phyloP scores from a whole-genome alignment of 1,140 invertebrate species.

The Melipona quadrifasciata region DNA sequence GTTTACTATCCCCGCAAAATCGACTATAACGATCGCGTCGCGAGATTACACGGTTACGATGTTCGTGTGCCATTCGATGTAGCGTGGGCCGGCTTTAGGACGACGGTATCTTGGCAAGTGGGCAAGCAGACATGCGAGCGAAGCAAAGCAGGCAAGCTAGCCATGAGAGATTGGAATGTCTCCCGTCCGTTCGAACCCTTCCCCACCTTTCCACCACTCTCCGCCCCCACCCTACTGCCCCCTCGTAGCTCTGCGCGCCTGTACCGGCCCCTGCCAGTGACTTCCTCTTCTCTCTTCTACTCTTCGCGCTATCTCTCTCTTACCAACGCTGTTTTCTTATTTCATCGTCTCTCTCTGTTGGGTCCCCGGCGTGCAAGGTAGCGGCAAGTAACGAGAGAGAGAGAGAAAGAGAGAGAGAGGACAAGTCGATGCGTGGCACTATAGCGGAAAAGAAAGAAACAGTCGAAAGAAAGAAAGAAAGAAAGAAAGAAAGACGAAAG shows the following conservation, averaged over 20 bases:
- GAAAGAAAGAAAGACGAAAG: neutral
- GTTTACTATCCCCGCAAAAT: slow-evolving; percentile 16
- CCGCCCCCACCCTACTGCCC: slow-evolving; percentile 14
- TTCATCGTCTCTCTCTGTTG: neutral
- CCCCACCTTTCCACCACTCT: slow-evolving; percentile 37
- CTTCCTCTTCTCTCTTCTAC: slow-evolving; percentile 7
- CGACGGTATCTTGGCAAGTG: slow-evolving; percentile 61
- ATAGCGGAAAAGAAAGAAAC: neutral
- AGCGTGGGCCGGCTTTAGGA: slow-evolving; percentile 57
- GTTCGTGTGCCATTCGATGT: slow-evolving; percentile 37
- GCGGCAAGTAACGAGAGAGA: neutral
- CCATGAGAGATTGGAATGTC: slow-evolving; percentile 81
- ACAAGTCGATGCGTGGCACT: neutral
- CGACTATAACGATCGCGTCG: slow-evolving; percentile 25
- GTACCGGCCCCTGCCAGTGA: slow-evolving; percentile 15
- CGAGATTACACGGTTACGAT: slow-evolving; percentile 51
- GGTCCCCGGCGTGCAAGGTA: neutral
- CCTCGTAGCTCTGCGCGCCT: neutral
- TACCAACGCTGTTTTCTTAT: neutral
- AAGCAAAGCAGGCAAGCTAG: slow-evolving; percentile 67
- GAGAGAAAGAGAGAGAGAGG: neutral
- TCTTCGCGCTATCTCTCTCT: slow-evolving; percentile 28
- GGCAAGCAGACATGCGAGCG: slow-evolving; percentile 55
- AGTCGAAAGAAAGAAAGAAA: neutral
- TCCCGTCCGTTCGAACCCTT: slow-evolving; percentile 69